Evolutionary conservation across 2,113 vertebrate species (phyloP).

Genomic region (Macaca mulatta): DNA sequence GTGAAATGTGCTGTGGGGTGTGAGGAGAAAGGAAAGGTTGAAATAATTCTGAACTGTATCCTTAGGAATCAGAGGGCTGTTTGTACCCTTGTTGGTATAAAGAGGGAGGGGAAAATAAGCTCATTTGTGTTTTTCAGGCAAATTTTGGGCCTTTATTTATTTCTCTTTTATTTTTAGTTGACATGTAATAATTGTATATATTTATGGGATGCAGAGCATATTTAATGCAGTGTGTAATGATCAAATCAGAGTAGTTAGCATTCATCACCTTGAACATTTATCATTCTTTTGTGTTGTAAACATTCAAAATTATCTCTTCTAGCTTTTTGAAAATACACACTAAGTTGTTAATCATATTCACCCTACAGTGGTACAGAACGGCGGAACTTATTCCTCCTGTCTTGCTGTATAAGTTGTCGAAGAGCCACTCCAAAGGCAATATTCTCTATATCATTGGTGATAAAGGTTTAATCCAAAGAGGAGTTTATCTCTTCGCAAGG

Average conservation of each 20-base stretch:
- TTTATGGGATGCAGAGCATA: not conserved
- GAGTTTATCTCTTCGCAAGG: not conserved
- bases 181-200: not conserved
- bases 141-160: not conserved
- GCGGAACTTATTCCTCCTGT: not conserved
- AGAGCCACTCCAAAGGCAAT: not conserved
- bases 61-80: not conserved
- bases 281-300: not conserved
- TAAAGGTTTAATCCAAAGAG: not conserved
- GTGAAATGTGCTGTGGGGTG: not conserved
- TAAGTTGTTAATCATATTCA: not conserved
- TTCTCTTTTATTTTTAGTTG: not conserved
- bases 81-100: not conserved
- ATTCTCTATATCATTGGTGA: not conserved
- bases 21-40: not conserved
- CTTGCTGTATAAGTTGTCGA: not conserved
- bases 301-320: not conserved
- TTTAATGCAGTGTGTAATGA: not conserved
- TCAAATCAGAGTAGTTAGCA: not conserved
- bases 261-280: not conserved
- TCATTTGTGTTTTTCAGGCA: not conserved
- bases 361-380: not conserved
- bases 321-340: not conserved
- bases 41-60: not conserved
- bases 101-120: not conserved